Percentiles rank a stretch among this genome's conserved stretches.
Conservation (phyloP, 2,797 vertebrate species). For the Trachurus trachurus region DNA sequence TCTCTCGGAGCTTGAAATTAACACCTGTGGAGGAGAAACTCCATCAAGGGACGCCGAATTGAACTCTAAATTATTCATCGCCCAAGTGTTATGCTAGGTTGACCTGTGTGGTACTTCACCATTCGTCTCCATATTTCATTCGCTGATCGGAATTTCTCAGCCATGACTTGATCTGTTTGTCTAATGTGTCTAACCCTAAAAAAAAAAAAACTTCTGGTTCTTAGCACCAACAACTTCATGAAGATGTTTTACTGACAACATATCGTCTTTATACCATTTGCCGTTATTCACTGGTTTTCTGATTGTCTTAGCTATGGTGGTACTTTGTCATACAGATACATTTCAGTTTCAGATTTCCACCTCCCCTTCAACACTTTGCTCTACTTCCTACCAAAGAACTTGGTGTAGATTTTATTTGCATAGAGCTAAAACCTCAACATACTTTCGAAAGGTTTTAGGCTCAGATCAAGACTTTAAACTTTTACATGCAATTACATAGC, state of each 20-base stretch:
- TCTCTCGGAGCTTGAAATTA: constrained; percentile 53
- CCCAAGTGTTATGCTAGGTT: background rate
- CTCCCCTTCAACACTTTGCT: background rate
- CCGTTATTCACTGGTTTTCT: background rate
- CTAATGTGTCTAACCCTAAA: background rate
- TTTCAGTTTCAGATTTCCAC: background rate
- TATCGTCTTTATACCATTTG: too few species aligned
- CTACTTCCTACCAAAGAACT: background rate
- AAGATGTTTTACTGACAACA: background rate
- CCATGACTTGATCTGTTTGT: background rate
- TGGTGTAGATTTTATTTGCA: too few species aligned
- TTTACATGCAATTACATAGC: too few species aligned
- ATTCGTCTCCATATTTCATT: background rate
- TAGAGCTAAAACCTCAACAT: too few species aligned
- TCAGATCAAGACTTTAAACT: too few species aligned
- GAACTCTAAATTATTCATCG: constrained; percentile 50
- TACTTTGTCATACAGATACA: too few species aligned
- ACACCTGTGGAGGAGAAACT: constrained; percentile 64
- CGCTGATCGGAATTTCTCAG: background rate
- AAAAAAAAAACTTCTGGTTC: too few species aligned
- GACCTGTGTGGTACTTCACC: background rate
- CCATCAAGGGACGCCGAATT: constrained; percentile 37
- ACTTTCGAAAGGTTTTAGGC: too few species aligned
- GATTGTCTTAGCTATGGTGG: background rate
- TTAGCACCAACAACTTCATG: background rate